These are phyloP conservation scores for Halictus quadricinctus DNA, from an alignment of 2,888 invertebrate species.

Conservation along the genomic window DNA sequence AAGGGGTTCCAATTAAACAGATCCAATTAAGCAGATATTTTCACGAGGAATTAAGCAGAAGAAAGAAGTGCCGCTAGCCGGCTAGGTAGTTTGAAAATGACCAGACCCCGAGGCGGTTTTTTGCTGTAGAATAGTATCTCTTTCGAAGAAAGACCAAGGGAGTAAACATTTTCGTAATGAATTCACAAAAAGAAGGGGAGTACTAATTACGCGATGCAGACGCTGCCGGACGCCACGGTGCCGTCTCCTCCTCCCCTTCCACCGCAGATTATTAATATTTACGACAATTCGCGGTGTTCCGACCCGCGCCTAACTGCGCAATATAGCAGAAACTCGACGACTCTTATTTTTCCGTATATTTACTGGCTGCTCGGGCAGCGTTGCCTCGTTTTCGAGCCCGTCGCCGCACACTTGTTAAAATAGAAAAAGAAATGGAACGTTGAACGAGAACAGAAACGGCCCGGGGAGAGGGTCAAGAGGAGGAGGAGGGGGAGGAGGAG, in stretches of 20 bases:
- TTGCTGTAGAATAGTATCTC: not conserved
- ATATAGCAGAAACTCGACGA: conserved; percentile 67
- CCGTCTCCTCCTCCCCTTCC: conserved; percentile 45
- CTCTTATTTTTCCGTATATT: conserved; percentile 69
- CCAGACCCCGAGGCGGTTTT: not conserved
- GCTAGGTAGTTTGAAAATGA: not conserved
- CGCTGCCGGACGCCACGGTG: conserved; percentile 32
- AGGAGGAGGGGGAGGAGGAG: not conserved
- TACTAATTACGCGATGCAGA: conserved; percentile 62
- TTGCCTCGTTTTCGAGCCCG: conserved; percentile 60
- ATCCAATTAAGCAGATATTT: not conserved
- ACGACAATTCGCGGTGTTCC: conserved; percentile 67
- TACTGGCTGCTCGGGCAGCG: conserved; percentile 50
- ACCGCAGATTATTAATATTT: conserved; percentile 72
- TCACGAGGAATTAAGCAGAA: not conserved
- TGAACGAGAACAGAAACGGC: not conserved
- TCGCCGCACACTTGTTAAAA: conserved; percentile 51
- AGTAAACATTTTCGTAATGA: conserved; percentile 68
- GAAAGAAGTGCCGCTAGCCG: not conserved
- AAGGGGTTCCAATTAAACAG: too few relatives aligned
- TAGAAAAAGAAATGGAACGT: conserved; percentile 17
- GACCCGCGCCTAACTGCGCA: conserved; percentile 63
- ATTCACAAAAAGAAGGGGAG: conserved; percentile 59
- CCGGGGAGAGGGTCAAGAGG: not conserved
- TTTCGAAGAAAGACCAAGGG: conserved; percentile 12